A percentile compares a stretch with the other conserved stretches of the same genome.
Conservation (phyloP, 2,888 invertebrate species). For the Drosophila rubida region DNA sequence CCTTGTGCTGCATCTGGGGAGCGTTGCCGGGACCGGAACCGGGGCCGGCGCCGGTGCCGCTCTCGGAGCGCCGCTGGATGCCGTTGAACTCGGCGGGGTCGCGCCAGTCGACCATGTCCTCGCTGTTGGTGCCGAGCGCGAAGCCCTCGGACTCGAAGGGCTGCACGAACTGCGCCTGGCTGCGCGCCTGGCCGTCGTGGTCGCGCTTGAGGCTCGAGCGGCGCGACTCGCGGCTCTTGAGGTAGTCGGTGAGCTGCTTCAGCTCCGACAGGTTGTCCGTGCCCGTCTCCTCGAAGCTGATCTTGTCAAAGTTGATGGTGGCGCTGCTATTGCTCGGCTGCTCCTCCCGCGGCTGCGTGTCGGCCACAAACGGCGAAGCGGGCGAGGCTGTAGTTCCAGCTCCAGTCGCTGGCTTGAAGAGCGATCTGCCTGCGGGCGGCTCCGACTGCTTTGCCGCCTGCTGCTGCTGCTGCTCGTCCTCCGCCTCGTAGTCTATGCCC, state of each 20-base stretch:
- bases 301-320: conserved; percentile 82
- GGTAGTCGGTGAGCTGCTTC: conserved; percentile 82
- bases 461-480: conserved; percentile 7
- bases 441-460: background rate
- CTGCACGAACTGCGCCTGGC: conserved; percentile 75
- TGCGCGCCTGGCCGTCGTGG: conserved; percentile 51
- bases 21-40: no score
- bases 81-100: conserved; percentile 85
- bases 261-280: conserved; percentile 72
- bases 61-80: conserved; percentile 30
- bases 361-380: conserved; percentile 63
- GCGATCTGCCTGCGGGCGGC: conserved; percentile 7
- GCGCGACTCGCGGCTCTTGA: conserved; percentile 78
- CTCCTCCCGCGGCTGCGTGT: conserved; percentile 55
- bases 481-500: conserved; percentile 70
- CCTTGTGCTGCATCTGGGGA: conserved; percentile 73
- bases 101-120: conserved; percentile 91
- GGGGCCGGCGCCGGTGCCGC: background rate
- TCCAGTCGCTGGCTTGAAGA: conserved; percentile 21
- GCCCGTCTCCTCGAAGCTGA: conserved; percentile 80
- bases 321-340: conserved; percentile 40
- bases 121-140: conserved; percentile 73
- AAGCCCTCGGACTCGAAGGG: conserved; percentile 83
- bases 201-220: conserved; percentile 77
- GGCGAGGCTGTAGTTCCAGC: background rate